Evolutionary conservation across 2,797 vertebrate species (phyloP), one percentile per base, ranked within the genome.

Genomic region (Falco concolor): DNA sequence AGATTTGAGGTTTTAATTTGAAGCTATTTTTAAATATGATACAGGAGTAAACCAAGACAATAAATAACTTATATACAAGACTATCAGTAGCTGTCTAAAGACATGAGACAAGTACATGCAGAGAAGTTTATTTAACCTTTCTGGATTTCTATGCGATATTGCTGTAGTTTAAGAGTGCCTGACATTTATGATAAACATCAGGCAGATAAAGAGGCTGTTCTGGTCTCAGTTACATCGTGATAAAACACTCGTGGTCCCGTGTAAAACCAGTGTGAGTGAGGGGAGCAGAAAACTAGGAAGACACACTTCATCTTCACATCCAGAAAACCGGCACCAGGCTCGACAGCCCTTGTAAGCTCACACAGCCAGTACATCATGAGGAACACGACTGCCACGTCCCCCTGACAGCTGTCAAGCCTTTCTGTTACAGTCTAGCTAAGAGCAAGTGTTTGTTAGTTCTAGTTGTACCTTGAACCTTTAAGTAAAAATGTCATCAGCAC

Each of bases 1-100:
- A 96, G 87, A 90, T 94, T 16, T 34, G 72, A 76, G 67, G 79
- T 67, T 93, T 96, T 91, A 84, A 93, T 94, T 95, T 81, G 61
- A 65, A 90, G 28, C 72, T 95, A 76, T 92, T 95, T 96, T 91
- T 45, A 92, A 86, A 87, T 40, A 54, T 0, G 72, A 85, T 91
- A 69, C 89, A 89, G 78, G 54, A 93, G 61, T 69, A 92, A 95
- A 92, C 17, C 12, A 87, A 85, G 81, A 61, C 84, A 95, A 81
- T 87, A 89, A 93, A 89, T 93, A 96, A 89, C 67, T 84, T 83
- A 61, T 42, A 67, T 21, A 23, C 57, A 56, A 75, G 61, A 74
- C 76, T 91, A 93, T 96, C 90, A 84, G 78, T 64, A 84, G 72
- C 68, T 96, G 82, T 91, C 90, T 64, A 54, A 90, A 83, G 61